phyloP scores from a whole-genome alignment of 2,797 vertebrate genomes.

The Manis pentadactyla region DNA sequence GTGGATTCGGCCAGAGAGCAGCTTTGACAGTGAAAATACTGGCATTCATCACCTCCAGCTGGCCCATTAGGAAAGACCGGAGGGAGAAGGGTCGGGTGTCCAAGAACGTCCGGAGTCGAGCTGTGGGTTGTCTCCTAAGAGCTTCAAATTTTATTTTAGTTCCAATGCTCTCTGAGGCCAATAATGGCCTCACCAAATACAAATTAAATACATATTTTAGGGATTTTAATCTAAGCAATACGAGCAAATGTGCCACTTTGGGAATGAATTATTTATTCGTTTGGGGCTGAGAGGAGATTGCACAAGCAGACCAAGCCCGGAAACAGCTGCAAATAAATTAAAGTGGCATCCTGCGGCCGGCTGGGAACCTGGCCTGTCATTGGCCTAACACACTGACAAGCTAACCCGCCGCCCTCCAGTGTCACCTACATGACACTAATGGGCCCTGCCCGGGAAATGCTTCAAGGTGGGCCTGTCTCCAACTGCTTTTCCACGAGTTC shows the following conservation, averaged over 20 bases:
- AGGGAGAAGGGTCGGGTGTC: background rate
- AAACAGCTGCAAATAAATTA: conserved; percentile 53
- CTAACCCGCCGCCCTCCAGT: rapidly evolving
- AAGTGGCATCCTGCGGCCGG: background rate
- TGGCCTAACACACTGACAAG: background rate
- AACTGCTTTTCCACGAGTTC: background rate
- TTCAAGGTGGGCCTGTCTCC: background rate
- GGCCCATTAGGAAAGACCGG: background rate
- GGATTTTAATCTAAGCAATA: conserved; percentile 74
- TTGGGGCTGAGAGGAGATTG: background rate
- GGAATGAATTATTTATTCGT: conserved; percentile 80
- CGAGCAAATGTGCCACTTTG: conserved; percentile 54
- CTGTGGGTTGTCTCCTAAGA: background rate
- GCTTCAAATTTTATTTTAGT: conserved; percentile 6
- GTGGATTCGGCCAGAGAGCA: background rate
- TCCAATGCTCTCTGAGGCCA: background rate
- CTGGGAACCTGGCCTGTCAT: background rate
- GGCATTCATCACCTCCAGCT: background rate
- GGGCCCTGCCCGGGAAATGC: background rate
- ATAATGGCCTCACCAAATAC: conserved; percentile 66
- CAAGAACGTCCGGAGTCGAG: background rate
- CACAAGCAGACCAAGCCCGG: background rate
- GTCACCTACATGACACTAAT: background rate
- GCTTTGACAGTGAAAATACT: background rate
- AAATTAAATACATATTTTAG: conserved; percentile 82